Evolutionary conservation across 2,113 vertebrate genomes (phyloP).

Genomic region (Callospermophilus lateralis): DNA sequence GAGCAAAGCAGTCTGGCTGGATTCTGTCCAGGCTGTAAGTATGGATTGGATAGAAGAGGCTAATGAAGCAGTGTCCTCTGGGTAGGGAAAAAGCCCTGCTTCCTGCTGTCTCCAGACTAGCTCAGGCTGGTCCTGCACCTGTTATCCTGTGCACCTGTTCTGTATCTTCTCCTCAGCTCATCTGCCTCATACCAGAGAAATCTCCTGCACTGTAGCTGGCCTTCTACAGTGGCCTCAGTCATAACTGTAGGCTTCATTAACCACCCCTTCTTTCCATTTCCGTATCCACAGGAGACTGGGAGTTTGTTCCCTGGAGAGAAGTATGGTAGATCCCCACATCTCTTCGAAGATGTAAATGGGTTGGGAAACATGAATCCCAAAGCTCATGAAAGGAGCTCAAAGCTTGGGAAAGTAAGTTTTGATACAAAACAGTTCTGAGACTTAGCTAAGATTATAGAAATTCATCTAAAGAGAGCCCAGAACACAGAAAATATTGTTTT

Average conservation of each 20-base stretch:
- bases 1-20: rapidly evolving
- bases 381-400: background rate
- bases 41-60: background rate
- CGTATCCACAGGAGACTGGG: too few relatives aligned
- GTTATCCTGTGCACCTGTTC: background rate
- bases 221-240: rapidly evolving
- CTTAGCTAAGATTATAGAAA: rapidly evolving
- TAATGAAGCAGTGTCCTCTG: background rate
- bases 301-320: background rate
- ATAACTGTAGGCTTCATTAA: background rate
- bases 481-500: background rate
- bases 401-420: background rate
- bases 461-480: background rate
- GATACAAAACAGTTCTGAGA: background rate
- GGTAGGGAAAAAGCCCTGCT: background rate
- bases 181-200: background rate
- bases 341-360: background rate
- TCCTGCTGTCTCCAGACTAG: background rate
- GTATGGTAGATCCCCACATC: rapidly evolving
- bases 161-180: background rate
- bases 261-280: too few relatives aligned
- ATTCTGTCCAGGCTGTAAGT: background rate
- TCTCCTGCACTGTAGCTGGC: background rate
- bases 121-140: background rate
- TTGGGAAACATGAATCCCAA: background rate